These are phyloP conservation scores for Valencia hispanica DNA, from an alignment of 2,797 vertebrate species.

Conservation along the genomic window DNA sequence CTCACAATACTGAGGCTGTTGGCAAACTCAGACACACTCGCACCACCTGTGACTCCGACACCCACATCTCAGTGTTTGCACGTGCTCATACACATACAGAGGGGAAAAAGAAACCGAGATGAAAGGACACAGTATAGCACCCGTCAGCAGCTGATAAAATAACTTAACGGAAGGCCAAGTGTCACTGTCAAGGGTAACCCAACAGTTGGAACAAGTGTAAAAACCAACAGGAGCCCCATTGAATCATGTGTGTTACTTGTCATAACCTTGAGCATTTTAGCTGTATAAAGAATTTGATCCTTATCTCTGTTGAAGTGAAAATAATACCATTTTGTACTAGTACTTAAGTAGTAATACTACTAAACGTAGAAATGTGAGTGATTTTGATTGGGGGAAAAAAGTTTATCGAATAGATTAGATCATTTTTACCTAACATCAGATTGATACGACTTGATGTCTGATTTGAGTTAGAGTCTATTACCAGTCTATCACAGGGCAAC, in stretches of 20 bases:
- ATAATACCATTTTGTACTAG: too few species aligned
- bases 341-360: too few species aligned
- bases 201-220: conserved; percentile 19
- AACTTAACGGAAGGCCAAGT: conserved; percentile 28
- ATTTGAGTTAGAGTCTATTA: too few species aligned
- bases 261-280: background rate
- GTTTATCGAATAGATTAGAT: too few species aligned
- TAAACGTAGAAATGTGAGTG: too few species aligned
- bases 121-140: conserved; percentile 50
- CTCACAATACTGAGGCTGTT: conserved; percentile 15
- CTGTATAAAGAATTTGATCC: background rate
- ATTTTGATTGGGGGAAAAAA: too few species aligned
- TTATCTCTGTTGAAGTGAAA: background rate
- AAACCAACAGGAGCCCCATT: conserved; percentile 9
- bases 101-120: conserved; percentile 50
- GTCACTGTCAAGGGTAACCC: conserved; percentile 33
- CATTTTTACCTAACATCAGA: too few species aligned
- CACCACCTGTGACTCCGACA: conserved; percentile 26
- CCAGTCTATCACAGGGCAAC: too few species aligned
- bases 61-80: conserved; percentile 4
- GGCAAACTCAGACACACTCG: conserved; percentile 20
- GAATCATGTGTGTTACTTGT: background rate
- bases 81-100: background rate
- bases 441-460: too few species aligned
- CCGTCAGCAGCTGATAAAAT: conserved; percentile 63